Base-by-base conservation (phyloP, 1,140 invertebrate species). In the Acromyrmex echinatior region DNA sequence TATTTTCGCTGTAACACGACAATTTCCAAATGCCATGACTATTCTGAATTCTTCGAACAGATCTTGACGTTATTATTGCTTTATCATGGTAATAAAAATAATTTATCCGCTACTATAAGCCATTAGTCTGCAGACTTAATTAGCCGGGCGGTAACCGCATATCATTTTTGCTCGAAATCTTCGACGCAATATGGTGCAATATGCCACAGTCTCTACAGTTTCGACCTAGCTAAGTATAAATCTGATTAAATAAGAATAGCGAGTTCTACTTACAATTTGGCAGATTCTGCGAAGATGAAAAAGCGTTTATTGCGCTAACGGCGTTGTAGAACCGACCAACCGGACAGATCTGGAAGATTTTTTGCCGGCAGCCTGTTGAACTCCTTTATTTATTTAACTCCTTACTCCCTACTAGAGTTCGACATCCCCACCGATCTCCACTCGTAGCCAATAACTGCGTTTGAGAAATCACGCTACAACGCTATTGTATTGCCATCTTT, bases 231-330 rank as follows among this genome's bases (percentile, higher is more conserved):
- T 9, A 10, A 45, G 39, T 45, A 45, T 31, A 25, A n/a, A 21
- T 35, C 0, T 76, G 6, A 58, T 16, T 14, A 10, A 4, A 14
- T 31, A 9, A 60, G 31, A 60, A 39, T 45, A 4, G 10, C 0
- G 25, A 60, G 4, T 39, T 45, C 3, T 60, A 76, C 74, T 77
- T 77, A 77, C 74, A 60, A 16, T 62, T 39, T 77, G 2, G 6
- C 16, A 3, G 25, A 60, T 76, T 39, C n/a, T 16, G 12, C 31
- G 14, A 45, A 39, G 18, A 56, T n/a, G 6, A 2, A 60, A 45
- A 39, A 6, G 10, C 1, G 56, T 16, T 10, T 5, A 3, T 9
- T 5, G 9, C 1, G 6, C 18, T 1, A 56, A 18, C 18, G 18
- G 18, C 2, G 53, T 45, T 10, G 39, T 45, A 45, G 10, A 45